Base-by-base conservation (phyloP, 37 sponge, comb jelly and placozoan species). In the Cladorhizidae sp. region DNA sequence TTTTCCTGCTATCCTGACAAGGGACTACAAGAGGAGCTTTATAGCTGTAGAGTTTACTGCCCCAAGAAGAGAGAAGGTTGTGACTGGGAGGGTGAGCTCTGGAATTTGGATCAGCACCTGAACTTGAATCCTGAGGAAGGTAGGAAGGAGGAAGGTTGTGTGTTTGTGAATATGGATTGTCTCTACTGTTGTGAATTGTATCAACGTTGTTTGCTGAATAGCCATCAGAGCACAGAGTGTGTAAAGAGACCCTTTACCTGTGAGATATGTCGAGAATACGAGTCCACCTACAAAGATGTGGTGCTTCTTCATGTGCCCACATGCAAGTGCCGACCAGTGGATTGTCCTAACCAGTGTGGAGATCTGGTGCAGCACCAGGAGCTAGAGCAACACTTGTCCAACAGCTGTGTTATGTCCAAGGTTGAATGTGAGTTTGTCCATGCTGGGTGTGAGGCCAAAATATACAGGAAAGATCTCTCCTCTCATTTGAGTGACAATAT, bases 291-390 rank as follows among this genome's bases (percentile, higher is more conserved):
- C 54, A 58, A 58, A 17, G 75, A 75, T 15, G 75, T 83, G 7
- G 71, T 72, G 36, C 25, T 23, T 18, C 18, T 23, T 49, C 82
- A 81, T 42, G 5, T n/a, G 12, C 62, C 64, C 43, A 3, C n/a
- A 25, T 81, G 82, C 58, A 39, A n/a, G 41, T 55, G 39, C 40
- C 32, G 33, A 32, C 64, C 73, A 41, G 73, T 81, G 35, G 43
- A 72, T 26, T 81, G 82, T 57, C 72, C 82, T 72, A 81, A 81
- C 57, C 18, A 57, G 29, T 78, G 79, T 78, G 67, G 67, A 32
- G 68, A 31, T 38, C 21, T 33, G 9, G 22, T 79, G 23, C 39
- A 79, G 29, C 68, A 40, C 32, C 80, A 79, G 17, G 14, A 67
- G 14, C 45, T 79, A 17, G 68, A 65, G 45, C 25, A 65, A 1